Conservation (phyloP, 2,888 invertebrate genomes). For the Chromoteleia sp. region DNA sequence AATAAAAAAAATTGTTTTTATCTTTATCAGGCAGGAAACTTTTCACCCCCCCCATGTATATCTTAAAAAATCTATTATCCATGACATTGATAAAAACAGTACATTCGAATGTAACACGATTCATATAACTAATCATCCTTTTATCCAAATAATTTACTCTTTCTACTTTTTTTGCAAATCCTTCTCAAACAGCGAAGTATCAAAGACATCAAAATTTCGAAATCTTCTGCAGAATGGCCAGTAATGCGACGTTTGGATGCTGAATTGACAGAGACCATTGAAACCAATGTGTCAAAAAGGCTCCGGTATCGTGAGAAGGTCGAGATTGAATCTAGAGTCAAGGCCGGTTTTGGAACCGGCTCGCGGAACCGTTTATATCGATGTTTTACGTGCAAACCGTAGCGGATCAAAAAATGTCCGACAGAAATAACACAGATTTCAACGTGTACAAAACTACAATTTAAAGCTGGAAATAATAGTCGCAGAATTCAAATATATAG, state of each 20-base stretch:
- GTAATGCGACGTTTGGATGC: slow-evolving; percentile 56
- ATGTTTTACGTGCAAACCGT: slow-evolving; percentile 51
- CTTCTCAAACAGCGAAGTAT: neutral
- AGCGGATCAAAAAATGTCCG: slow-evolving; percentile 23
- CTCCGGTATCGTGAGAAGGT: slow-evolving; percentile 63
- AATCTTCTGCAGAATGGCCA: slow-evolving; percentile 42
- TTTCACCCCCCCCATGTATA: too few species aligned
- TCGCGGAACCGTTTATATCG: slow-evolving; percentile 59
- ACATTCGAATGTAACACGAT: too few species aligned
- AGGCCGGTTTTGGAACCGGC: slow-evolving; percentile 71
- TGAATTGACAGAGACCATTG: slow-evolving; percentile 45
- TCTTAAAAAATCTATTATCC: too few species aligned
- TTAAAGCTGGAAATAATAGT: too few species aligned
- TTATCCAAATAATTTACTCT: too few species aligned
- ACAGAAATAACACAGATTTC: slow-evolving; percentile 11
- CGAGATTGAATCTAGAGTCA: slow-evolving; percentile 68
- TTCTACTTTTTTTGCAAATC: neutral
- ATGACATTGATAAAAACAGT: too few species aligned
- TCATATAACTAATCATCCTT: too few species aligned
- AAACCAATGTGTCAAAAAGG: slow-evolving; percentile 65
- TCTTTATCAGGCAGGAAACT: too few species aligned
- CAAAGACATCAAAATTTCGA: neutral
- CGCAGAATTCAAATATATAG: too few species aligned
- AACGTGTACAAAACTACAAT: slow-evolving; percentile 20
- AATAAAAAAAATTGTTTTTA: too few species aligned